A percentile compares a stretch with the other conserved stretches of the same genome.
These are phyloP conservation scores for Prochilodus magdalenae DNA, from an alignment of 2,113 vertebrate genomes.

Conservation along the genomic window DNA sequence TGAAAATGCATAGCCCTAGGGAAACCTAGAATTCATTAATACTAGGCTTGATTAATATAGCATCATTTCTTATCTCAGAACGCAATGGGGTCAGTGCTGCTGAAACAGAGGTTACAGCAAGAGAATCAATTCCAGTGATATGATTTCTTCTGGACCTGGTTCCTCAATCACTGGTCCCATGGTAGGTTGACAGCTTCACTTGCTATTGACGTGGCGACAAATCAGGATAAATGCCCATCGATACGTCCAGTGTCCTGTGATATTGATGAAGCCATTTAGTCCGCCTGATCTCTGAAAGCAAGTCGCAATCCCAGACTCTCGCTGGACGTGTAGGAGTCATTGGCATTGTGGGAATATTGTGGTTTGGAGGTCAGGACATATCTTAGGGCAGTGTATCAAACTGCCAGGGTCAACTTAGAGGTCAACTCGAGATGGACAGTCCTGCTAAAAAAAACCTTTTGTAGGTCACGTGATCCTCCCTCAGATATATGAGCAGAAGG, in stretches of 20 bases:
- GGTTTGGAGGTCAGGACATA: conserved; percentile 21
- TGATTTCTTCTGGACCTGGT: conserved; percentile 50
- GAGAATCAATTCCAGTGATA: conserved; percentile 64
- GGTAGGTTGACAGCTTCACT: conserved; percentile 66
- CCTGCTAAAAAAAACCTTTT: neutral
- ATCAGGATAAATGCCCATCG: conserved; percentile 79
- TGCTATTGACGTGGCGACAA: conserved; percentile 78
- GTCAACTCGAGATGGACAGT: conserved; percentile 29
- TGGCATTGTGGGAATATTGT: neutral
- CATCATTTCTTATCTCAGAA: conserved; percentile 61
- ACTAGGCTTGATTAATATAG: conserved; percentile 60
- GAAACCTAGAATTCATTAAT: conserved; percentile 19
- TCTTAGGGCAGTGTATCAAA: conserved; percentile 34
- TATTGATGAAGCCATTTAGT: conserved; percentile 78
- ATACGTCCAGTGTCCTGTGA: conserved; percentile 65
- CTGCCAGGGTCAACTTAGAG: conserved; percentile 38
- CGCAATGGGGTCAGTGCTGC: conserved; percentile 53
- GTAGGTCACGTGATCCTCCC: neutral
- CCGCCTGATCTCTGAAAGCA: conserved; percentile 61
- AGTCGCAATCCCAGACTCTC: conserved; percentile 55
- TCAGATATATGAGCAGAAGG: neutral
- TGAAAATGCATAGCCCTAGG: neutral
- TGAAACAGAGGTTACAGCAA: conserved; percentile 39
- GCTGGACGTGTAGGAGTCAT: conserved; percentile 46
- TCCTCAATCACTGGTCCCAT: conserved; percentile 1